Evolutionary conservation across 2,797 vertebrate species (phyloP).

Genomic region (Momotus momota): DNA sequence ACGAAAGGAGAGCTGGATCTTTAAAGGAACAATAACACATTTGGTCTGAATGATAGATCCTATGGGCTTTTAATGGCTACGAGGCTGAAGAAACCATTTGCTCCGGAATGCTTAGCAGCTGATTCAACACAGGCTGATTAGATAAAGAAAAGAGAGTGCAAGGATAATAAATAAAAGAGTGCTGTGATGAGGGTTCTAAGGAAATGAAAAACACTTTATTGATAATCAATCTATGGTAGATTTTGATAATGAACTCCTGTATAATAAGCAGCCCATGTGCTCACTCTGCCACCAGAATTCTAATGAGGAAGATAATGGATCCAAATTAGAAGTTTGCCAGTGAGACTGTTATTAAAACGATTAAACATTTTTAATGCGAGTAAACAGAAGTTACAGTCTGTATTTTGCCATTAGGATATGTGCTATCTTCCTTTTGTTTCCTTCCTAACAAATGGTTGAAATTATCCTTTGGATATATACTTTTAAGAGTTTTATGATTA

Average conservation of each 20-base stretch:
- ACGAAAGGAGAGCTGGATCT: not conserved
- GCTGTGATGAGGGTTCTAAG: conserved; percentile 19
- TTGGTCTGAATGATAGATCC: conserved; percentile 9
- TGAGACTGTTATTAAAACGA: conserved; percentile 73
- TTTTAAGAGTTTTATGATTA: not conserved
- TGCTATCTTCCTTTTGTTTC: conserved; percentile 34
- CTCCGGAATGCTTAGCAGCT: conserved; percentile 41
- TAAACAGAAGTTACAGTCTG: conserved; percentile 9
- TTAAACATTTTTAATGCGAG: conserved; percentile 65
- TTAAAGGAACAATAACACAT: conserved; percentile 3
- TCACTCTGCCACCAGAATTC: conserved; percentile 6
- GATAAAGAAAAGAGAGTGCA: conserved; percentile 50
- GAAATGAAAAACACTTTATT: conserved; percentile 64
- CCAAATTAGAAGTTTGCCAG: conserved; percentile 51
- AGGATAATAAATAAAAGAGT: conserved; percentile 45
- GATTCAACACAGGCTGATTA: conserved; percentile 58
- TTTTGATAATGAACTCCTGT: conserved; percentile 69
- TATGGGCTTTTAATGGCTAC: not conserved
- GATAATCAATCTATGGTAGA: conserved; percentile 55
- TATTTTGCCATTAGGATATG: conserved; percentile 25
- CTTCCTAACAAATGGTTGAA: conserved; percentile 27
- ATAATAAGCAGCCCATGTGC: conserved; percentile 31
- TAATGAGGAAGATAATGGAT: conserved; percentile 56
- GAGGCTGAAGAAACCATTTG: conserved; percentile 27
- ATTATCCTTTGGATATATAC: not conserved